Evolutionary conservation across 2,113 vertebrate genomes (phyloP).

Genomic region (Balaeniceps rex): DNA sequence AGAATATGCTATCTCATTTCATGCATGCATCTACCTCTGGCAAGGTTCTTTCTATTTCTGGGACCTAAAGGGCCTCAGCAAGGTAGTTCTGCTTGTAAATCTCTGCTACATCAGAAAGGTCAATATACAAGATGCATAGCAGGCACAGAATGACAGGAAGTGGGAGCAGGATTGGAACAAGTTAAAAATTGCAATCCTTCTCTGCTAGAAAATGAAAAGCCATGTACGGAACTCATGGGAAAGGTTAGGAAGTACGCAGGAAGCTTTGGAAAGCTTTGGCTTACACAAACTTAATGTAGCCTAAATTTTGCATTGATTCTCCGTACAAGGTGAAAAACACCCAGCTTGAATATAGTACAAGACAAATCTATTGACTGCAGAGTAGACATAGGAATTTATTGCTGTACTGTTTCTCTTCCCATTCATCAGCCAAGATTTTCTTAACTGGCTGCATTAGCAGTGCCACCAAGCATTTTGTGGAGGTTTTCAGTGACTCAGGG

Average conservation of each 20-base stretch:
- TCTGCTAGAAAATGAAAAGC: constrained; percentile 22
- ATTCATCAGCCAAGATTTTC: constrained; percentile 25
- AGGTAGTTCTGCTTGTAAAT: constrained; percentile 47
- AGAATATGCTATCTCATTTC: constrained; percentile 56
- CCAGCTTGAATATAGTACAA: not conserved
- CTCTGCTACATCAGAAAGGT: constrained; percentile 41
- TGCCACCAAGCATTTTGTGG: constrained; percentile 3
- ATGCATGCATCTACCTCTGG: constrained; percentile 20
- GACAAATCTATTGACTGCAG: constrained; percentile 8
- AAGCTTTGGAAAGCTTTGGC: constrained; percentile 27
- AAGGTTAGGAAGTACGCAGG: not conserved
- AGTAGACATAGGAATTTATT: constrained; percentile 17
- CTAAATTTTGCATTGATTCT: constrained; percentile 23
- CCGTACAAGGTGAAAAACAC: not conserved
- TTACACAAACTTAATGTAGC: not conserved
- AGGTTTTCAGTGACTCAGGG: constrained; percentile 10
- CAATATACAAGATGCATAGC: constrained; percentile 43
- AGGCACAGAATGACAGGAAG: not conserved
- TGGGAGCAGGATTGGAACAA: not conserved
- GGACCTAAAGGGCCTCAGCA: constrained; percentile 4
- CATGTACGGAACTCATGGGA: constrained; percentile 9
- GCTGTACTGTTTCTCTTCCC: constrained; percentile 5
- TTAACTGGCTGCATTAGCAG: constrained; percentile 6
- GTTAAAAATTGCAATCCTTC: not conserved
- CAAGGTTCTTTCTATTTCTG: constrained; percentile 57